phyloP scores from a whole-genome alignment of 1,140 invertebrate genomes.

The Lutraria rhynchaena region DNA sequence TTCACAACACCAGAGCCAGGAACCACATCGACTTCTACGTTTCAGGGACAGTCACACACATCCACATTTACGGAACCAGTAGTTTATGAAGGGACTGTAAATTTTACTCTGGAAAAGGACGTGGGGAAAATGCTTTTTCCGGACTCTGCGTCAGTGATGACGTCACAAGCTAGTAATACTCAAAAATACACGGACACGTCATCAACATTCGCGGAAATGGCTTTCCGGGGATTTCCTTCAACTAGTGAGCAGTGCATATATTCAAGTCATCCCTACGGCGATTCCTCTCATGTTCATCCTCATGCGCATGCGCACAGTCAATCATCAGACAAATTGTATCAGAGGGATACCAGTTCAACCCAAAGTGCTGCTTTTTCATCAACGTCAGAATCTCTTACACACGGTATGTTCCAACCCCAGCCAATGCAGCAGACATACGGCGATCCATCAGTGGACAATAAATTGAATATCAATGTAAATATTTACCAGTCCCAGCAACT shows the following conservation, averaged over 20 bases:
- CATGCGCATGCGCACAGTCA: slow-evolving; percentile 56
- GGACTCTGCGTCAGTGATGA: slow-evolving; percentile 15
- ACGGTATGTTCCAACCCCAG: slow-evolving; percentile 42
- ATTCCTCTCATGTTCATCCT: slow-evolving; percentile 41
- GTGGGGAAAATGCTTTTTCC: slow-evolving; percentile 62
- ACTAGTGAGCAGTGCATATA: slow-evolving; percentile 38
- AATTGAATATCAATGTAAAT: slow-evolving; percentile 50
- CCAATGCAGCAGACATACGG: slow-evolving; percentile 45
- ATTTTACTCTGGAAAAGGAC: slow-evolving; percentile 69
- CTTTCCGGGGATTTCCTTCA: slow-evolving; percentile 60
- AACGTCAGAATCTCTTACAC: slow-evolving; percentile 53
- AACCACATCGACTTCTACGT: slow-evolving; percentile 42
- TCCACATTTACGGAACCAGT: slow-evolving; percentile 64
- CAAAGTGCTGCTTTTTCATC: slow-evolving; percentile 62
- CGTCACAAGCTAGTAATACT: slow-evolving; percentile 19
- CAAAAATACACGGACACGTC: slow-evolving; percentile 62
- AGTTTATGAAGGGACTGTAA: slow-evolving; percentile 70
- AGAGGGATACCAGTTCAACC: slow-evolving; percentile 28
- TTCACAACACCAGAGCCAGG: slow-evolving; percentile 4
- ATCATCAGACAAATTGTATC: slow-evolving; percentile 50
- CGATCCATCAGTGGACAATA: slow-evolving; percentile 40
- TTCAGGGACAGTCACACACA: slow-evolving; percentile 47
- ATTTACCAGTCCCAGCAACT: slow-evolving; percentile 45
- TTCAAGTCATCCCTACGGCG: slow-evolving; percentile 37
- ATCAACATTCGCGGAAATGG: slow-evolving; percentile 61